phyloP scores from a whole-genome alignment of 2,888 invertebrate species.

The Athrips mouffetella region DNA sequence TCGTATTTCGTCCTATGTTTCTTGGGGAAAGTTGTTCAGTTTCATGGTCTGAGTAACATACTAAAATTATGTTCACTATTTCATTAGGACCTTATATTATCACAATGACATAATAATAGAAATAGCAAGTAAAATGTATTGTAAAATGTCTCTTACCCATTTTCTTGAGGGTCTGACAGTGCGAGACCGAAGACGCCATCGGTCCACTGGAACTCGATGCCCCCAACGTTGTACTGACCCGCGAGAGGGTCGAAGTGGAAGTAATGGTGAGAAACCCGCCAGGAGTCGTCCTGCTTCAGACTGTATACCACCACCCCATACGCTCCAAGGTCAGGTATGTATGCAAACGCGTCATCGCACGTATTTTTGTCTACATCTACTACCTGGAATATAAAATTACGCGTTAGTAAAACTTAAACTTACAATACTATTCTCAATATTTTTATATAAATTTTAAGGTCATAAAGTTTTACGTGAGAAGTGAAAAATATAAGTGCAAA shows the following conservation, averaged over 20 bases:
- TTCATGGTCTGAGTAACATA: no score
- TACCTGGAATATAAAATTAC: constrained; percentile 77
- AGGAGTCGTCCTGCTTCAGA: constrained; percentile 84
- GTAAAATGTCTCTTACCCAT: constrained; percentile 65
- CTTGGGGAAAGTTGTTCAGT: no score
- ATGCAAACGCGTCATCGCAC: constrained; percentile 87
- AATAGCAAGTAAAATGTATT: neutral
- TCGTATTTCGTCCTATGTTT: no score
- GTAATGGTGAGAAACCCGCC: constrained; percentile 88
- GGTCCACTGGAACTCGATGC: constrained; percentile 91
- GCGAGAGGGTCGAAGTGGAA: constrained; percentile 90
- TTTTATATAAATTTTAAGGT: no score
- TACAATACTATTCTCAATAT: no score
- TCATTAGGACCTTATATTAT: neutral
- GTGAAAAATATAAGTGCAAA: no score
- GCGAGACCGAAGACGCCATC: constrained; percentile 89
- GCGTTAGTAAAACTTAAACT: no score
- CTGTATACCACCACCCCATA: constrained; percentile 89
- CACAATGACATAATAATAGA: neutral
- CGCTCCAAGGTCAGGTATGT: constrained; percentile 86
- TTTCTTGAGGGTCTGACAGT: constrained; percentile 77
- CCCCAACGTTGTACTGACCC: constrained; percentile 87
- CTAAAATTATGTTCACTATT: no score
- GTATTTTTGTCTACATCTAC: constrained; percentile 83
- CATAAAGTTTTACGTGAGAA: no score